Evolutionary conservation across 2,888 invertebrate species (phyloP).

Genomic region (Xestia rhomboidea): DNA sequence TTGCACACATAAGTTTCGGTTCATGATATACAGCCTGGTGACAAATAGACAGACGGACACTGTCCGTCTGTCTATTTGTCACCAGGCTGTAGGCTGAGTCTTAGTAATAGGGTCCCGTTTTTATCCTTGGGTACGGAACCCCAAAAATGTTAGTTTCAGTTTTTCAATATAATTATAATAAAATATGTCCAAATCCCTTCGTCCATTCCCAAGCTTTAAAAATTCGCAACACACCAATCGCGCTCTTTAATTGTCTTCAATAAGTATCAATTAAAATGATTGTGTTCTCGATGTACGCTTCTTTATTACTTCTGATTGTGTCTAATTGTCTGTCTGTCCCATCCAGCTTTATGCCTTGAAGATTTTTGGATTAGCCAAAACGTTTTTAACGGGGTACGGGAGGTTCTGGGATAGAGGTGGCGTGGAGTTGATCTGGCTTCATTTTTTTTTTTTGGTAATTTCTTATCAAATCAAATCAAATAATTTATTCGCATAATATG

Average conservation of each 20-base stretch:
- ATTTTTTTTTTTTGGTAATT: too few relatives aligned
- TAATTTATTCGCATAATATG: too few relatives aligned
- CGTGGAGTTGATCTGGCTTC: background rate
- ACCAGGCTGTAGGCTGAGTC: too few relatives aligned
- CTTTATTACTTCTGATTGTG: conserved; percentile 75
- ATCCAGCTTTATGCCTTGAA: conserved; percentile 13
- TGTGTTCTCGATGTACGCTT: conserved; percentile 58
- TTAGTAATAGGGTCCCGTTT: too few relatives aligned
- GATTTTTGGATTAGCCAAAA: conserved; percentile 44
- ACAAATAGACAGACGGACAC: too few relatives aligned
- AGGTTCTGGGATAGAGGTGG: background rate
- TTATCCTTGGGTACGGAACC: too few relatives aligned
- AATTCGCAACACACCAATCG: conserved; percentile 55
- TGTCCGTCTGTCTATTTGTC: too few relatives aligned
- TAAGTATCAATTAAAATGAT: conserved; percentile 82
- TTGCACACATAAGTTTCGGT: too few relatives aligned
- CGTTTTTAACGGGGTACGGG: background rate
- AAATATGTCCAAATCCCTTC: background rate
- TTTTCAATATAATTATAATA: too few relatives aligned
- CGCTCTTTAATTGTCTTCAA: conserved; percentile 79
- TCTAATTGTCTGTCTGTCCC: conserved; percentile 71
- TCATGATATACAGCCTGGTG: too few relatives aligned
- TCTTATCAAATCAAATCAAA: too few relatives aligned
- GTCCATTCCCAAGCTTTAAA: conserved; percentile 4
- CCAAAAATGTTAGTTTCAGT: too few relatives aligned